These are phyloP conservation scores for Manacus vitellinus DNA, from an alignment of 2,113 vertebrate genomes.

Conservation along the genomic window DNA sequence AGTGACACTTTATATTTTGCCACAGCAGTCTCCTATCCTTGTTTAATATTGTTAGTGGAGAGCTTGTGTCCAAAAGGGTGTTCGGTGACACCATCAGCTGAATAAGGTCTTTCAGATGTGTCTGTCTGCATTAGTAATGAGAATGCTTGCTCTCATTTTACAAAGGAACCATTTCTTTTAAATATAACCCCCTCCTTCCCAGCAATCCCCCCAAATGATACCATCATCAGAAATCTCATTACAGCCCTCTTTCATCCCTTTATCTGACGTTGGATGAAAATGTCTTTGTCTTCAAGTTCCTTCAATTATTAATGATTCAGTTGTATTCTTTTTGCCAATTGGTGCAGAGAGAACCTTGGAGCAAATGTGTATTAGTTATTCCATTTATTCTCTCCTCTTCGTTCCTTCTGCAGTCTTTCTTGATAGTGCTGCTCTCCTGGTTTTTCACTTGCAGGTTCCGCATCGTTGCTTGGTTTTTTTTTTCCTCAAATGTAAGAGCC, in stretches of 20 bases:
- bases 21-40: conserved; percentile 36
- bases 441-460: neutral
- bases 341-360: conserved; percentile 33
- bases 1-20: conserved; percentile 49
- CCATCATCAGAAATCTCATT: neutral
- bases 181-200: conserved; percentile 18
- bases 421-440: neutral
- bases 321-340: conserved; percentile 50
- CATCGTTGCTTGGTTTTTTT: neutral
- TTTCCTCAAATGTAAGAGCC: neutral
- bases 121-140: conserved; percentile 20
- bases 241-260: conserved; percentile 3
- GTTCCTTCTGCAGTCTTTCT: neutral
- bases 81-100: conserved; percentile 39
- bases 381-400: neutral
- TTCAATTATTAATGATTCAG: conserved; percentile 45
- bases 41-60: conserved; percentile 48
- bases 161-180: conserved; percentile 45
- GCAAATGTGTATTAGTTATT: conserved; percentile 20
- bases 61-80: conserved; percentile 37
- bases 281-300: conserved; percentile 51
- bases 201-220: neutral
- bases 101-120: conserved; percentile 62
- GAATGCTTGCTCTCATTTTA: conserved; percentile 43
- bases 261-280: conserved; percentile 21